Percentiles rank a stretch among this genome's conserved stretches.
Evolutionary conservation across 23 tunicate genomes (phyloP).

Genomic region (Styela clava): DNA sequence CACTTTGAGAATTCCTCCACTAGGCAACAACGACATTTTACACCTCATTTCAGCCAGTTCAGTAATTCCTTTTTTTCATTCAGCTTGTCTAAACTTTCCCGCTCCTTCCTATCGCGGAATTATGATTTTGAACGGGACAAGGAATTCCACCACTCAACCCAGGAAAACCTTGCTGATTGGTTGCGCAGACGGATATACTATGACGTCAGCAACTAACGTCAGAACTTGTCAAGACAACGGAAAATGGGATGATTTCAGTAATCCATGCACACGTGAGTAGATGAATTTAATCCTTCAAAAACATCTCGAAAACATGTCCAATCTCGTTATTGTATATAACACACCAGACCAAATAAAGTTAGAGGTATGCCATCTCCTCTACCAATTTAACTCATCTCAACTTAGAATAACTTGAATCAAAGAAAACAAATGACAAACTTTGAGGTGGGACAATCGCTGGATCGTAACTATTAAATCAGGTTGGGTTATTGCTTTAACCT

Average conservation of each 20-base stretch:
- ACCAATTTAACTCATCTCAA: too few species aligned
- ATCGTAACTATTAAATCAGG: too few species aligned
- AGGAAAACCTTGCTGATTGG: slow-evolving; percentile 43
- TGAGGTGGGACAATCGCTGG: too few species aligned
- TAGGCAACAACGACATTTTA: too few species aligned
- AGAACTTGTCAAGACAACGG: slow-evolving; percentile 55
- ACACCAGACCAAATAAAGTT: too few species aligned
- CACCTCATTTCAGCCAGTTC: too few species aligned
- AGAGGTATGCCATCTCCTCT: too few species aligned
- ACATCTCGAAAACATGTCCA: background rate
- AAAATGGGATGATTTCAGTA: slow-evolving; percentile 50
- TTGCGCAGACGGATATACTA: slow-evolving; percentile 47
- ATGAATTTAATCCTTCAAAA: background rate
- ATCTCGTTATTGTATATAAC: too few species aligned
- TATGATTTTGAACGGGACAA: slow-evolving; percentile 38
- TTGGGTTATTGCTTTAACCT: too few species aligned
- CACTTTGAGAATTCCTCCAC: too few species aligned
- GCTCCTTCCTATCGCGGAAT: slow-evolving; percentile 45
- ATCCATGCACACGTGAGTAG: slow-evolving; percentile 65
- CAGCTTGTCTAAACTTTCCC: slow-evolving; percentile 56
- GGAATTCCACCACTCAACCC: slow-evolving; percentile 40
- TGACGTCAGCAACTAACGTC: background rate
- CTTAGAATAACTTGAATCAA: too few species aligned
- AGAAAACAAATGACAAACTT: too few species aligned
- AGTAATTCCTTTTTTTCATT: slow-evolving; percentile 13